Evolutionary conservation across 2,888 invertebrate species (phyloP).

Genomic region (Palloptera scutellata): DNA sequence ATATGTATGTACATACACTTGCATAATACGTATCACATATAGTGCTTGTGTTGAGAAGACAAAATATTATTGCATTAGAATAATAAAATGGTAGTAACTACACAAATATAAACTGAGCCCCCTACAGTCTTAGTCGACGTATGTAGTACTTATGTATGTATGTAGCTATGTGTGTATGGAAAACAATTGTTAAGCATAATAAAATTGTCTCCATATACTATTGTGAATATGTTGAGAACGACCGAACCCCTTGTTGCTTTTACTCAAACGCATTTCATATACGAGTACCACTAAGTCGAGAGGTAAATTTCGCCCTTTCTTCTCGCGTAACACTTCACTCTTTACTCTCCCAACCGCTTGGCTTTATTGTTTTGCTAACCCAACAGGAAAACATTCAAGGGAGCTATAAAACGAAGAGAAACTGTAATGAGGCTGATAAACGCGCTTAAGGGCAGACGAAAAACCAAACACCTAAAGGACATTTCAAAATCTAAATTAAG

Average conservation of each 20-base stretch:
- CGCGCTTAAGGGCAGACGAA: slow-evolving; percentile 24
- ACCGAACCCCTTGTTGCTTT: slow-evolving; percentile 27
- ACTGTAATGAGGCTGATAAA: slow-evolving; percentile 35
- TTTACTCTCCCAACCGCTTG: background rate
- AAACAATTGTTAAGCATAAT: slow-evolving; percentile 32
- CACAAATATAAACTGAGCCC: slow-evolving; percentile 12
- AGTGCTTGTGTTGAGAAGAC: slow-evolving; percentile 22
- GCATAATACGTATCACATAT: background rate
- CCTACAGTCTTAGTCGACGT: background rate
- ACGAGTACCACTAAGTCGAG: slow-evolving; percentile 1
- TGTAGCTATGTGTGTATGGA: slow-evolving; percentile 1
- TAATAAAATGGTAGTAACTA: slow-evolving; percentile 24
- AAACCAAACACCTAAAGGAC: slow-evolving; percentile 39
- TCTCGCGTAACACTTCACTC: background rate
- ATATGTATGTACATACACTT: slow-evolving; percentile 22
- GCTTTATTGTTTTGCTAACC: slow-evolving; percentile 19
- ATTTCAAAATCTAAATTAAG: slow-evolving; percentile 2
- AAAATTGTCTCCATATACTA: background rate
- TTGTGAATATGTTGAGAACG: background rate
- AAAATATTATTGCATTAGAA: slow-evolving; percentile 34
- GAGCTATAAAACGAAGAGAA: slow-evolving; percentile 26
- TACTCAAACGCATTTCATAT: slow-evolving; percentile 26
- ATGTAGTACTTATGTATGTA: background rate
- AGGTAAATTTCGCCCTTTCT: background rate
- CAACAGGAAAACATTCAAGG: background rate